Evolutionary conservation across 1,140 invertebrate species (phyloP).

Genomic region (Drosophila kanapiae): DNA sequence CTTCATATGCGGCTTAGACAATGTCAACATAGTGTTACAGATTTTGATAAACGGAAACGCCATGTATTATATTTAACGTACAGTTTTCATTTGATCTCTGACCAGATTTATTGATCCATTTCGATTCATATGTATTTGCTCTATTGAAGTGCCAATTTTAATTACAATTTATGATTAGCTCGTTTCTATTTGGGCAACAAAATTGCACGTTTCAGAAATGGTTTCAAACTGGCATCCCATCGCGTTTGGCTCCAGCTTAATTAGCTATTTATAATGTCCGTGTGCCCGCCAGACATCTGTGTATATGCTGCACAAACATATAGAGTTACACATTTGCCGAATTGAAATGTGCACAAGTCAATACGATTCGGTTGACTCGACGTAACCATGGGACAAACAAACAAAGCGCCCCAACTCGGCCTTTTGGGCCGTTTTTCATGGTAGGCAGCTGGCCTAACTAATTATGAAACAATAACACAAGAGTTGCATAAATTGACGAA

Average conservation of each 20-base stretch:
- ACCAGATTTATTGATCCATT: slow-evolving; percentile 12
- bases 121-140: slow-evolving; percentile 12
- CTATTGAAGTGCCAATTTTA: slow-evolving; percentile 21
- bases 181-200: slow-evolving; percentile 16
- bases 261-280: slow-evolving; percentile 70
- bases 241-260: slow-evolving; percentile 48
- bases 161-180: slow-evolving; percentile 17
- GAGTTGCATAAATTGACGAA: slow-evolving; percentile 48
- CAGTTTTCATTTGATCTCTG: background rate
- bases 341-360: slow-evolving; percentile 67
- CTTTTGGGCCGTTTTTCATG: slow-evolving; percentile 39
- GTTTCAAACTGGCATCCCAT: slow-evolving; percentile 17
- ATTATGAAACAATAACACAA: slow-evolving; percentile 64
- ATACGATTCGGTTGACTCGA: slow-evolving; percentile 60
- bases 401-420: slow-evolving; percentile 24
- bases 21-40: background rate
- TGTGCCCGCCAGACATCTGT: slow-evolving; percentile 34
- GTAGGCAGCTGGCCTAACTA: slow-evolving; percentile 39
- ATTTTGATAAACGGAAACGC: background rate
- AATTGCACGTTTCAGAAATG: slow-evolving; percentile 13
- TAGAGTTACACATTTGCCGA: slow-evolving; percentile 33
- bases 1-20: background rate
- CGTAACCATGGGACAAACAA: slow-evolving; percentile 35
- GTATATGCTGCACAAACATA: slow-evolving; percentile 27
- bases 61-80: background rate